Base-by-base conservation (phyloP, 1,140 invertebrate species). In the Drosophila malerkotliana region DNA sequence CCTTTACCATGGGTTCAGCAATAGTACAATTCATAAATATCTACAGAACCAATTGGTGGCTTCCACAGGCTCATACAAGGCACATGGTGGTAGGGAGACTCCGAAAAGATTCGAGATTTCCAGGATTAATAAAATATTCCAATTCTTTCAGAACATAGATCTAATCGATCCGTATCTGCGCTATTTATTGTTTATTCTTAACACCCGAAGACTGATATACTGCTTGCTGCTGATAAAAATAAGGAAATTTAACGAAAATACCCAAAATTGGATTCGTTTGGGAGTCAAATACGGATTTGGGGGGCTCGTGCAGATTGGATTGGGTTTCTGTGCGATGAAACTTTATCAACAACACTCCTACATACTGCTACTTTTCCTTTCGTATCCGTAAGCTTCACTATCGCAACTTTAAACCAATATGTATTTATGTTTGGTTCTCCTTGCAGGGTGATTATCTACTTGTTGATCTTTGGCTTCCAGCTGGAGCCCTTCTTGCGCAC, bases 21-120 rank as follows among this genome's bases (percentile, higher is more conserved):
- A 94, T 94, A 49, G 93, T 98, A 15, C 98, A 99, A 93, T 97
- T 99, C 91, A 94, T 99, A 12, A 98, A 99, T 93, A 93, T 99
- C 8, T 99, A 99, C 91, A 95, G 97, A 67, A 98, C 97, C 32
- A 96, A 98, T n/a, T 99, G 98, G 97, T 99, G 98, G 98, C 92
- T 99, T 24, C 97, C 97, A 14, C 95, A 99, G 82, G 98, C 97
- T 2, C 96, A 98, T 90, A 97, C 95, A 72, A 95, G 95, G 77
- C 96, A 97, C 92, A 95, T 96, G 75, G 95, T 99, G 95, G 98
- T 98, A 93, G 93, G 94, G 93, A 58, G 26, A 6, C 3, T 0
- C 0, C 14, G 5, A 34, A 58, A 61, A 47, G 58, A 30, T 3
- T 3, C 1, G 8, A 1, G 4, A 14, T 14, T 30, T 12, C 12